Base-by-base conservation (phyloP, 2,113 vertebrate species). In the Oncorhynchus clarkii region DNA sequence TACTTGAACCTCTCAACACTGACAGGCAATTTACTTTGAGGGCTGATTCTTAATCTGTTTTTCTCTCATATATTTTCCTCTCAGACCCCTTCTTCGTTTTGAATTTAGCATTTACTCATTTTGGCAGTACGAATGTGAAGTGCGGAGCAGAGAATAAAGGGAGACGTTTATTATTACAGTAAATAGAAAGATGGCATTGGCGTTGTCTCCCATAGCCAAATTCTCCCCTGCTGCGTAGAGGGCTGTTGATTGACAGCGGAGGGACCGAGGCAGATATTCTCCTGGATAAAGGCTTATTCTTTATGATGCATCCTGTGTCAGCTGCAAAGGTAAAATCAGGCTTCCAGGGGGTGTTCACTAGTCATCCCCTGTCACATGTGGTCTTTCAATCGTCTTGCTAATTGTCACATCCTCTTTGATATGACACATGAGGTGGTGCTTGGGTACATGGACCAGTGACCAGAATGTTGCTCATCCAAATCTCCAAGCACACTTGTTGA, bases 21-120 rank as follows among this genome's bases (percentile, higher is more conserved):
- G 75, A 31, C 72, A 67, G 79, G 79, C 72, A 75, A 85, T 89
- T 88, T 86, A 68, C 65, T 80, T 72, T 62, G 81, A 84, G 80
- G 26, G 24, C 65, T 26, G 4, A 54, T 27, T 7, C 22, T 59
- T 13, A 6, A 29, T 59, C 51, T 29, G 20, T 73, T 60, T 62
- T 12, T 64, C 29, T 31, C 34, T 73, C 12, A 24, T 73, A 16
- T 31, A 4, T 14, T 49, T 73, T 62, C 12, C 16, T 64, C 59
- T 65, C 12, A 14, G 12, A 9, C 81, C 76, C 82, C 81, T 84
- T 86, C 74, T 74, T 64, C 26, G 0, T 72, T 87, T 83, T 82
- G 57, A 82, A 51, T 82, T 80, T 26, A 48, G 69, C 74, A 18
- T 31, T 66, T 34, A 70, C 73, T 66, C 70, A 72, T 84, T 66